Percentiles rank a stretch among this genome's conserved stretches.
Evolutionary conservation across 2,113 vertebrate genomes (phyloP).

Genomic region (Otolemur garnettii): DNA sequence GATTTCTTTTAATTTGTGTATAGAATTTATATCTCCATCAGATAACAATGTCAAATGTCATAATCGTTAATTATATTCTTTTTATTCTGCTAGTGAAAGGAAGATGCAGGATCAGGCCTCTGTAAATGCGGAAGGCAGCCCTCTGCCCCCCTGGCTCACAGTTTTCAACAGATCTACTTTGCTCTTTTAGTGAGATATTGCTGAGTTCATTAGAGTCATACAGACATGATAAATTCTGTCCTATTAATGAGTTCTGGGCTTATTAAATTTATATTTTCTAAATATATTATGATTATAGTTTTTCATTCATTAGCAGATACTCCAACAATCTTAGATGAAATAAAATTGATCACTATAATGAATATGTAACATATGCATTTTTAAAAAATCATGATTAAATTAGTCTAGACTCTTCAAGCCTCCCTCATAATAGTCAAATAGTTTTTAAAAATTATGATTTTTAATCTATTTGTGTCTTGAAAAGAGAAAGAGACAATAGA

Average conservation of each 20-base stretch:
- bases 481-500: background rate
- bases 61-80: background rate
- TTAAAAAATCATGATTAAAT: background rate
- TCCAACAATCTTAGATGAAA: background rate
- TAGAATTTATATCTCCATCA: background rate
- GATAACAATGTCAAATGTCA: background rate
- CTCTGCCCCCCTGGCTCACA: background rate
- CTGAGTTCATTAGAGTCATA: background rate
- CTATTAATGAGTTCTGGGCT: background rate
- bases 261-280: slow-evolving; percentile 25
- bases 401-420: background rate
- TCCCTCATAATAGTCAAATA: background rate
- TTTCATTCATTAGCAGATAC: background rate
- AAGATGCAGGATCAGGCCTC: background rate
- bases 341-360: background rate
- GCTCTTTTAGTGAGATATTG: background rate
- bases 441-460: background rate
- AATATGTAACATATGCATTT: background rate
- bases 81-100: background rate
- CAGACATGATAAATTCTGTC: background rate
- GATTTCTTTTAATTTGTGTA: background rate
- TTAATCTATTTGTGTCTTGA: background rate
- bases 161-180: background rate
- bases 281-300: background rate
- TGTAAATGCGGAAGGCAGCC: background rate